A percentile compares a stretch with the other conserved stretches of the same genome.
These are phyloP conservation scores for Gryon sp. DNA, from an alignment of 1,140 invertebrate genomes.

Conservation along the genomic window DNA sequence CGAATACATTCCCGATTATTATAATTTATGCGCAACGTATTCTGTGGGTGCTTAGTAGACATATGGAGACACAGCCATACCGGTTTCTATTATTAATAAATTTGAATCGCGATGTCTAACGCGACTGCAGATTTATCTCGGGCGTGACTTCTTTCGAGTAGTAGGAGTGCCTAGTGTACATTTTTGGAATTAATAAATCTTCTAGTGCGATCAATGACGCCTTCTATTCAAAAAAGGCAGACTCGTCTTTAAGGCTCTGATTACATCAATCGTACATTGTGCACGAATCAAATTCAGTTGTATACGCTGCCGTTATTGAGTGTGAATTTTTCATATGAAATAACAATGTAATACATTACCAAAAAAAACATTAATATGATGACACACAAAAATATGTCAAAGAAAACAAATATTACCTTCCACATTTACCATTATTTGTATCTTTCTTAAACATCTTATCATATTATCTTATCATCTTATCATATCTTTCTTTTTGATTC, in stretches of 20 bases:
- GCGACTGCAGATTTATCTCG: constrained; percentile 66
- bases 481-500: too few species aligned
- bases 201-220: constrained; percentile 58
- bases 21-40: constrained; percentile 66
- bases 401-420: too few species aligned
- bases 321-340: constrained; percentile 9
- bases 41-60: constrained; percentile 61
- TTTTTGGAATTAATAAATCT: constrained; percentile 65
- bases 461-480: too few species aligned
- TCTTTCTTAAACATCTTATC: too few species aligned
- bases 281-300: constrained; percentile 8
- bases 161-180: constrained; percentile 62
- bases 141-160: constrained; percentile 60
- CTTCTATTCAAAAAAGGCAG: constrained; percentile 44
- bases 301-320: not conserved
- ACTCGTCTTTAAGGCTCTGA: constrained; percentile 26
- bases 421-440: too few species aligned
- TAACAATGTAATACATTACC: not conserved
- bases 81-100: constrained; percentile 69
- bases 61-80: constrained; percentile 63
- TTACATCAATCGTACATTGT: constrained; percentile 45
- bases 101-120: constrained; percentile 66
- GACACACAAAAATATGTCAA: not conserved
- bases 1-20: constrained; percentile 67
- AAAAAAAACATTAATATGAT: constrained; percentile 23